Evolutionary conservation across 2,888 invertebrate species (phyloP).

Genomic region (Eupelmus urozonus): DNA sequence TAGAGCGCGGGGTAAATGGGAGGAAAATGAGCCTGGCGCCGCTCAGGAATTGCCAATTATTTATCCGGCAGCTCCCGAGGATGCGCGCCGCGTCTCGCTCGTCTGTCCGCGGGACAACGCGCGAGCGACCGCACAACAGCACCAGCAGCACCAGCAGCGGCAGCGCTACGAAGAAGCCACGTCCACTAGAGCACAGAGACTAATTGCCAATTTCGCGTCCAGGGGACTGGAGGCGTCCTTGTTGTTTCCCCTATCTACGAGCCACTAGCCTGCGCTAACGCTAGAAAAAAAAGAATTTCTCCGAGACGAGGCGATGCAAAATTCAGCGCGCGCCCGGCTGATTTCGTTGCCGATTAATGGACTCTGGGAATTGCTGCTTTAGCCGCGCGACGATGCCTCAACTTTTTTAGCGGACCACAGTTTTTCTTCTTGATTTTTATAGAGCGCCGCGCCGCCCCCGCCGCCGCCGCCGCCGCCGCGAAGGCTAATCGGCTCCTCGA

Average conservation of each 20-base stretch:
- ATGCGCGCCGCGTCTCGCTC: conserved; percentile 9
- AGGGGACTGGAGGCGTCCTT: background rate
- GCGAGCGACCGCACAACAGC: background rate
- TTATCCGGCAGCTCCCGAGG: conserved; percentile 63
- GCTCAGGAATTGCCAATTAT: conserved; percentile 69
- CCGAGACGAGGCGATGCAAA: conserved; percentile 8
- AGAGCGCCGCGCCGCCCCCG: too few relatives aligned
- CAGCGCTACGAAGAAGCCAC: conserved; percentile 30
- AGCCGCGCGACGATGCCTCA: too few relatives aligned
- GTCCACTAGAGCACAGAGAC: conserved; percentile 44
- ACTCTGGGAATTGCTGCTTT: too few relatives aligned
- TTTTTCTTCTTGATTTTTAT: too few relatives aligned
- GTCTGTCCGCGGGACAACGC: conserved; percentile 37
- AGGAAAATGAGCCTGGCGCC: conserved; percentile 36
- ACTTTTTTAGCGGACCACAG: too few relatives aligned
- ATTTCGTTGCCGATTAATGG: conserved; percentile 21
- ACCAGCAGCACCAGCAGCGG: background rate
- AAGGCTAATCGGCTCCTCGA: too few relatives aligned
- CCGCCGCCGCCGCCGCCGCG: background rate
- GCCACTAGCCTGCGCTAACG: background rate
- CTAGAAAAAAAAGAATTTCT: conserved; percentile 9
- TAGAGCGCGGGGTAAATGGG: conserved; percentile 38
- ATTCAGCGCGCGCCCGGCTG: conserved; percentile 1
- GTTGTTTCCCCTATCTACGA: background rate
- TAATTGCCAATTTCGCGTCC: conserved; percentile 68